Conservation (phyloP, 2,888 invertebrate species). For the Patella ulyssiponensis region DNA sequence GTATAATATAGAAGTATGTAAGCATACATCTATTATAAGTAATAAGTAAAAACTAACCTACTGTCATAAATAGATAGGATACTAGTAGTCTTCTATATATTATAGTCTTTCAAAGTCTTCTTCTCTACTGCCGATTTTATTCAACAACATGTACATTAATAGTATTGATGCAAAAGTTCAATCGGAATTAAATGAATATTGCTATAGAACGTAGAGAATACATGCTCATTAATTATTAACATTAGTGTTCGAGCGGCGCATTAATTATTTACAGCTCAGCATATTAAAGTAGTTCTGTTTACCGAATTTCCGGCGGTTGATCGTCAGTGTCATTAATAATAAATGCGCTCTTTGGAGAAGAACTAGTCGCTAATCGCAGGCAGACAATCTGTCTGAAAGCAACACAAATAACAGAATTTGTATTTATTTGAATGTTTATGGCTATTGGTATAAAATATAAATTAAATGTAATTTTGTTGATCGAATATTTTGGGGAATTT, state of each 20-base stretch:
- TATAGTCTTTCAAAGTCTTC: too few relatives aligned
- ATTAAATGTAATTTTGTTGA: conserved; percentile 5
- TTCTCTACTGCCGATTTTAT: too few relatives aligned
- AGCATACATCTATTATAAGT: too few relatives aligned
- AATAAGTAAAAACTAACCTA: too few relatives aligned
- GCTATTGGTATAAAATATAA: conserved; percentile 5
- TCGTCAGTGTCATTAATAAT: conserved; percentile 12
- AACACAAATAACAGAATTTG: conserved; percentile 11
- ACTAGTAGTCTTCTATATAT: too few relatives aligned
- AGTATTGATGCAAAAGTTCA: conserved; percentile 9
- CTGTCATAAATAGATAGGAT: too few relatives aligned
- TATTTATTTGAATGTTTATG: conserved; percentile 5
- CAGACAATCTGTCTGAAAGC: conserved; percentile 7
- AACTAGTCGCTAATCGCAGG: conserved; percentile 5
- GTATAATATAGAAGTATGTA: too few relatives aligned
- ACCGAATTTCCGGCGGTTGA: conserved; percentile 13
- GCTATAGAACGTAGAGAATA: conserved; percentile 11
- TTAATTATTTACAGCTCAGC: conserved; percentile 9
- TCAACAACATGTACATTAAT: neutral
- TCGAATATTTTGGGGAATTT: conserved; percentile 4
- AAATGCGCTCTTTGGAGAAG: conserved; percentile 7
- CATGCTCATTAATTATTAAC: neutral
- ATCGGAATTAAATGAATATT: conserved; percentile 13
- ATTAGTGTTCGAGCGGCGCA: conserved; percentile 5
- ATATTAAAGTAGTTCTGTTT: conserved; percentile 13